phyloP scores from a whole-genome alignment of 2,797 vertebrate species.

The Aphelocoma californica region DNA sequence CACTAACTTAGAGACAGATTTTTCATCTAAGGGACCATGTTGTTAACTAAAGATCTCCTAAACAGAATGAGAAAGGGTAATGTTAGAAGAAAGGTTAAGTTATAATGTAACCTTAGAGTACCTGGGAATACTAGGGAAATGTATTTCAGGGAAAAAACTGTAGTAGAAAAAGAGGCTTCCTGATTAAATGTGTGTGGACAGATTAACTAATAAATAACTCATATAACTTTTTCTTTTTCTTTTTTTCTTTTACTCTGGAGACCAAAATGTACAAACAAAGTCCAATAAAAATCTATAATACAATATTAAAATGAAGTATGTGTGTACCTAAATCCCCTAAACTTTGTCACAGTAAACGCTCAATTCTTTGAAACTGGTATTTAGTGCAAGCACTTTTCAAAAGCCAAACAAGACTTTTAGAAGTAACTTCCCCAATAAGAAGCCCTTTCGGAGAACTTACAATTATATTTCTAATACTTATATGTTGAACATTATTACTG shows the following conservation, averaged over 20 bases:
- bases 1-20: neutral
- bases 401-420: neutral
- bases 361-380: neutral
- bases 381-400: neutral
- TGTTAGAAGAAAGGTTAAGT: neutral
- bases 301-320: neutral
- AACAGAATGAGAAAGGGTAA: neutral
- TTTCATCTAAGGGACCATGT: neutral
- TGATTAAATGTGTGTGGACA: accelerated
- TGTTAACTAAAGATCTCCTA: neutral
- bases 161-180: neutral
- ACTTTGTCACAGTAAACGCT: neutral
- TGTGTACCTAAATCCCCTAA: neutral
- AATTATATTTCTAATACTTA: neutral
- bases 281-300: neutral
- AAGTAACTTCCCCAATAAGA: neutral
- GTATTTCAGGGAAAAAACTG: neutral
- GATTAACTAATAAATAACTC: neutral
- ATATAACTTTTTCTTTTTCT: neutral
- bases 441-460: neutral
- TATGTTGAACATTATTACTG: neutral
- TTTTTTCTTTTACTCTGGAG: neutral
- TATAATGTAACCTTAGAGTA: neutral
- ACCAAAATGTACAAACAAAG: neutral
- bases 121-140: neutral